Evolutionary conservation across 2,113 vertebrate genomes (phyloP).

Genomic region (Vireo altiloquus): DNA sequence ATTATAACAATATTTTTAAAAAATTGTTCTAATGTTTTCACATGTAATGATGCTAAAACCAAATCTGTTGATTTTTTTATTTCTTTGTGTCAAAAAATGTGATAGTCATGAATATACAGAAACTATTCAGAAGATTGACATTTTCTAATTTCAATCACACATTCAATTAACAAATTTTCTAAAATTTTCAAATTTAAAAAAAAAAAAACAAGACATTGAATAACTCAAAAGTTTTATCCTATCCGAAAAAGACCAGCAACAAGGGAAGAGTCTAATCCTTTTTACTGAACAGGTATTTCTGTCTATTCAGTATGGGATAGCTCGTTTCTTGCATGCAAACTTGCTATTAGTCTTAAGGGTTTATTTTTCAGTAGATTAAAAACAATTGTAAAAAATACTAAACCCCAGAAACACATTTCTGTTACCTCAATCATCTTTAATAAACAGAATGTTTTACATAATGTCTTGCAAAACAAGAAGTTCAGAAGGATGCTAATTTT

Average conservation of each 20-base stretch:
- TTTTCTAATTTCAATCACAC: neutral
- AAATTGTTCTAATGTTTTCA: neutral
- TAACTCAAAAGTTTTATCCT: neutral
- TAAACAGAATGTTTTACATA: neutral
- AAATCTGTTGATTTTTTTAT: neutral
- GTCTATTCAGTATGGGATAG: accelerated
- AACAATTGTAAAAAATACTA: neutral
- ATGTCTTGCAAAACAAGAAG: neutral
- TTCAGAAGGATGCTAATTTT: neutral
- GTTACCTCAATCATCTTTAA: neutral
- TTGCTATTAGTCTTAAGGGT: neutral
- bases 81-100: neutral
- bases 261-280: neutral
- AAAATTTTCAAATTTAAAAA: too few species aligned
- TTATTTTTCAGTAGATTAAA: neutral
- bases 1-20: neutral
- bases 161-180: neutral
- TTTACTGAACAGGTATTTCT: neutral
- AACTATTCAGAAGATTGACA: neutral
- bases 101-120: neutral
- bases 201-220: neutral
- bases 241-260: neutral
- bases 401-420: neutral
- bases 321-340: neutral
- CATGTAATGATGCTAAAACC: neutral